Conservation (phyloP, 2,888 invertebrate genomes). For the Erebia ligea region DNA sequence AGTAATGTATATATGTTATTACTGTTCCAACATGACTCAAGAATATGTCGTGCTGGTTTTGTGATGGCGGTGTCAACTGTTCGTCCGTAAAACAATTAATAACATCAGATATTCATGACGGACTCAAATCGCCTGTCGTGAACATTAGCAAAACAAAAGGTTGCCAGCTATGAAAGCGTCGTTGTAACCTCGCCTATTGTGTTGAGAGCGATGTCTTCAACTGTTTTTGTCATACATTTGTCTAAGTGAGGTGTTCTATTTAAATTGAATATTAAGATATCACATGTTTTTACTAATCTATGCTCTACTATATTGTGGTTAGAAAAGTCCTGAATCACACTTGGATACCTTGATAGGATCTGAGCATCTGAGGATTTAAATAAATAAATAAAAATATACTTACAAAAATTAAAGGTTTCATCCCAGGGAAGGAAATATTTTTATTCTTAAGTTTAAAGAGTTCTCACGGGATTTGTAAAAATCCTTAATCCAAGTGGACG, state of each 20-base stretch:
- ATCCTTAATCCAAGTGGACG: too few relatives aligned
- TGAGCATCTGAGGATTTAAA: too few relatives aligned
- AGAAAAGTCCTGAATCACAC: too few relatives aligned
- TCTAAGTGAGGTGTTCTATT: not conserved
- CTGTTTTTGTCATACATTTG: conserved; percentile 31
- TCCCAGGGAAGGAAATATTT: too few relatives aligned
- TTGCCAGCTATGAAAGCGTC: conserved; percentile 40
- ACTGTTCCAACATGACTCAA: conserved; percentile 38
- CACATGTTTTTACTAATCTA: not conserved
- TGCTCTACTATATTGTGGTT: too few relatives aligned
- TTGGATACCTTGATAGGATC: too few relatives aligned
- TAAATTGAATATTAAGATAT: not conserved
- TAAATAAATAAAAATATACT: too few relatives aligned
- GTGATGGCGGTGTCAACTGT: conserved; percentile 62
- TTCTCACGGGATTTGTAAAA: too few relatives aligned
- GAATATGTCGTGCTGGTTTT: conserved; percentile 52
- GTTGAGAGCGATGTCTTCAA: conserved; percentile 56
- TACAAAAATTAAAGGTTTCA: too few relatives aligned
- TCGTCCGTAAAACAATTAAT: conserved; percentile 68
- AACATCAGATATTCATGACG: conserved; percentile 77
- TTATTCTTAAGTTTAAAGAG: too few relatives aligned
- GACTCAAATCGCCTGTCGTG: conserved; percentile 51
- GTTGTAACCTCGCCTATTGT: conserved; percentile 68
- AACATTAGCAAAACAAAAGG: conserved; percentile 75
- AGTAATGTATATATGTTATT: conserved; percentile 14